Evolutionary conservation across 2,888 invertebrate species (phyloP), one percentile per base, ranked within the genome.

Genomic region (Argyra leucocephala): DNA sequence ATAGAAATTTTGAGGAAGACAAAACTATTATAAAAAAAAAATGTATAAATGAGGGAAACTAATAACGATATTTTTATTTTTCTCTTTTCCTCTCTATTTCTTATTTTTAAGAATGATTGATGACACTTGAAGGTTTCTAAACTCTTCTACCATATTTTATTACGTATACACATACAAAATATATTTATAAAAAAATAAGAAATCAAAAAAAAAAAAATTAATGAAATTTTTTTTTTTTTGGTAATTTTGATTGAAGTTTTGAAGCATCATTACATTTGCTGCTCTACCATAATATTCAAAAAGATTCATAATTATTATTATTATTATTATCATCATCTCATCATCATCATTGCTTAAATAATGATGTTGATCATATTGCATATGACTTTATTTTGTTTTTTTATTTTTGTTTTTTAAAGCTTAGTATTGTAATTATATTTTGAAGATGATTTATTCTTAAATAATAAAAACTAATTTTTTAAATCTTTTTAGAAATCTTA

Each of bases 91-190:
- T 31, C 31, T 12, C 31, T n/a, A n/a, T n/a, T n/a, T n/a, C n/a
- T n/a, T 37, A 48, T 48, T 18, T 48, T 18, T 18, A 48, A 48
- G 18, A 48, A 48, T 48, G 48, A 48, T 48, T 48, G 48, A 48
- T 48, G 48, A 48, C 48, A 48, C 48, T 48, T 48, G 48, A 48
- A 48, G 48, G 48, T 48, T 48, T 48, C 48, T 48, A 48, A 48
- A 48, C 48, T 48, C 48, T 48, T 48, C 48, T n/a, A 48, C 7
- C 12, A 31, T 10, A 31, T 31, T 31, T 10, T 31, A 31, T 6
- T 31, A 48, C n/a, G 18, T 48, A 37, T 9, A n/a, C 10, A 31
- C 31, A 31, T 31, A 31, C 31, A 31, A 31, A 31, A 10, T 31
- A 31, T 31, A 31, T 31, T 31, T n/a, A n/a, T n/a, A n/a, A n/a